phyloP scores from a whole-genome alignment of 2,113 vertebrate genomes.

The Shinisaurus crocodilurus region DNA sequence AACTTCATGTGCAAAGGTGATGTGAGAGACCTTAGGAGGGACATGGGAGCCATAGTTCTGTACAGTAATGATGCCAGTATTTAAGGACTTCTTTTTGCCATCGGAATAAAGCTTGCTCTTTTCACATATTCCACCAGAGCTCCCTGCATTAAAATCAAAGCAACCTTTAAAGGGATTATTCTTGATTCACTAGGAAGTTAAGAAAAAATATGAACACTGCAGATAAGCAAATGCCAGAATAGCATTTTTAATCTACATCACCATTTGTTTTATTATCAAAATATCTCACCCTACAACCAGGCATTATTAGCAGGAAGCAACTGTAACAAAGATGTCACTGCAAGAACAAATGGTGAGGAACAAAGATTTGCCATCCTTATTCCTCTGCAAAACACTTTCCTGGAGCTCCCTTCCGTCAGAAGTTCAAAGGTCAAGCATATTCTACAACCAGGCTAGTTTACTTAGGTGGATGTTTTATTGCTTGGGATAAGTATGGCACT shows the following conservation, averaged over 20 bases:
- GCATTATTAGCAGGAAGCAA: not conserved
- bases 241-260: not conserved
- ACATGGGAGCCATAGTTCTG: conserved; percentile 98
- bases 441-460: not conserved
- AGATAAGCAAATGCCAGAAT: not conserved
- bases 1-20: conserved; percentile 98
- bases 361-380: not conserved
- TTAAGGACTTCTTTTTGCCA: conserved; percentile 94
- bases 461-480: not conserved
- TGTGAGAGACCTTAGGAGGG: conserved; percentile 97
- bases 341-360: not conserved
- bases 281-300: not conserved
- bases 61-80: conserved; percentile 98
- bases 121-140: conserved; percentile 98
- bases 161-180: not conserved
- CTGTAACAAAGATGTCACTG: not conserved
- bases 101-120: conserved; percentile 93
- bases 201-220: not conserved
- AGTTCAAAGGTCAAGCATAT: not conserved
- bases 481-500: too few relatives aligned
- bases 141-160: conserved; percentile 78
- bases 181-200: not conserved
- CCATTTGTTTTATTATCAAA: not conserved
- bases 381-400: not conserved
- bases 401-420: not conserved